Percentiles rank a stretch among this genome's conserved stretches.
phyloP scores from a whole-genome alignment of 2,888 invertebrate species.

The Cryptocephalus primarius region DNA sequence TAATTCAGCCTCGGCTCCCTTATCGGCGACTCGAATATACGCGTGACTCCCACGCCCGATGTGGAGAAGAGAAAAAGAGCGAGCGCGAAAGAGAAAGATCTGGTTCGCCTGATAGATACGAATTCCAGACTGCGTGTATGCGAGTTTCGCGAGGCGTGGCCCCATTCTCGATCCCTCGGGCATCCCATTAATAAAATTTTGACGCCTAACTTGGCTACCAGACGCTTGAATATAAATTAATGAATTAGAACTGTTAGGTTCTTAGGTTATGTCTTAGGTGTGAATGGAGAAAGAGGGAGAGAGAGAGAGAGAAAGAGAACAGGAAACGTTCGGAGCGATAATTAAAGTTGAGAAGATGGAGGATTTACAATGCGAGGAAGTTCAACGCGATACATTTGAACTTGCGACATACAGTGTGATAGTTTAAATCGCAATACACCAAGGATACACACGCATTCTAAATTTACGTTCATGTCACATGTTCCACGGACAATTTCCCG shows the following conservation, averaged over 20 bases:
- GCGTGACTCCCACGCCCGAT: constrained; percentile 17
- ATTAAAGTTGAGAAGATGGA: too few species aligned
- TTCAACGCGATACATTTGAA: too few species aligned
- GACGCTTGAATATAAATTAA: constrained; percentile 35
- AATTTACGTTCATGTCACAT: too few species aligned
- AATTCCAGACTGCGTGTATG: constrained; percentile 21
- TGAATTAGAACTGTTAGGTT: constrained; percentile 26
- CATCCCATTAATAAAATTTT: constrained; percentile 35
- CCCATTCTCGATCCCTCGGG: constrained; percentile 24
- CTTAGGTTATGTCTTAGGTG: not conserved
- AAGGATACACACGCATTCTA: too few species aligned
- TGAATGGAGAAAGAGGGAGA: not conserved
- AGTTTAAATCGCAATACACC: too few species aligned
- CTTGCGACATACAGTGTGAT: too few species aligned
- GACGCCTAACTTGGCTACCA: constrained; percentile 34
- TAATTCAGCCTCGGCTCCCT: not conserved
- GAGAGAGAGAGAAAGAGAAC: too few species aligned
- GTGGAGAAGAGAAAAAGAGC: not conserved
- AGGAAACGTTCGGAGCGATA: too few species aligned
- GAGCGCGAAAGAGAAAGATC: constrained; percentile 20
- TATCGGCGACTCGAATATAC: not conserved
- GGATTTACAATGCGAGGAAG: too few species aligned
- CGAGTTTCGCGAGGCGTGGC: constrained; percentile 26
- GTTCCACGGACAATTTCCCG: too few species aligned
- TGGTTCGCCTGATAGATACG: constrained; percentile 22